phyloP scores from a whole-genome alignment of 1,140 invertebrate species.

The Danaus plexippus region DNA sequence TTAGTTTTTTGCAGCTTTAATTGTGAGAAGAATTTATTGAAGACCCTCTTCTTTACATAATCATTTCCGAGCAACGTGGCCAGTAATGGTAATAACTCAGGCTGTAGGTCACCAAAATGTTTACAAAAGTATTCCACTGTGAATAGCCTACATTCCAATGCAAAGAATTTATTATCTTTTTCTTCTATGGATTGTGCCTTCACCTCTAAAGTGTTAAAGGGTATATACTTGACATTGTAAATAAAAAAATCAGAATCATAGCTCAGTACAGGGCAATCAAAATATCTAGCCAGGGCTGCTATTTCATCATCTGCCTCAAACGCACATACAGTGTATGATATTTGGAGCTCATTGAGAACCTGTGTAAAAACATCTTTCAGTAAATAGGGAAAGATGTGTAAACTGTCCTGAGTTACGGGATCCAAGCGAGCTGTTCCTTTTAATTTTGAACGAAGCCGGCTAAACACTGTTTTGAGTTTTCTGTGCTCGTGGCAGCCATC shows the following conservation, averaged over 20 bases:
- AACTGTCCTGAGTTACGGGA: slow-evolving; percentile 59
- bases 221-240: slow-evolving; percentile 86
- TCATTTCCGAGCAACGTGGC: slow-evolving; percentile 91
- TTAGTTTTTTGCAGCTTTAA: slow-evolving; percentile 76
- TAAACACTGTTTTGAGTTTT: slow-evolving; percentile 81
- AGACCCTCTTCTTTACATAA: slow-evolving; percentile 80
- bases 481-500: slow-evolving; percentile 86
- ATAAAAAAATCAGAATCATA: slow-evolving; percentile 95
- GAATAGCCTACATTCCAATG: slow-evolving; percentile 79
- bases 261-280: slow-evolving; percentile 88
- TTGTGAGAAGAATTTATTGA: slow-evolving; percentile 79
- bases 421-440: slow-evolving; percentile 63
- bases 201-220: slow-evolving; percentile 78
- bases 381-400: slow-evolving; percentile 79
- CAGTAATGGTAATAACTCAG: slow-evolving; percentile 80
- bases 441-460: slow-evolving; percentile 77
- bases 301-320: slow-evolving; percentile 92
- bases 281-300: slow-evolving; percentile 80
- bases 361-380: slow-evolving; percentile 81
- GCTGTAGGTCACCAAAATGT: slow-evolving; percentile 76
- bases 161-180: slow-evolving; percentile 37
- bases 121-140: slow-evolving; percentile 78
- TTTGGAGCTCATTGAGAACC: slow-evolving; percentile 75
- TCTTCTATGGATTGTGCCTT: slow-evolving; percentile 43
- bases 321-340: slow-evolving; percentile 79